Conservation (phyloP, 2,888 invertebrate species). For the Cryptosula pallasiana region DNA sequence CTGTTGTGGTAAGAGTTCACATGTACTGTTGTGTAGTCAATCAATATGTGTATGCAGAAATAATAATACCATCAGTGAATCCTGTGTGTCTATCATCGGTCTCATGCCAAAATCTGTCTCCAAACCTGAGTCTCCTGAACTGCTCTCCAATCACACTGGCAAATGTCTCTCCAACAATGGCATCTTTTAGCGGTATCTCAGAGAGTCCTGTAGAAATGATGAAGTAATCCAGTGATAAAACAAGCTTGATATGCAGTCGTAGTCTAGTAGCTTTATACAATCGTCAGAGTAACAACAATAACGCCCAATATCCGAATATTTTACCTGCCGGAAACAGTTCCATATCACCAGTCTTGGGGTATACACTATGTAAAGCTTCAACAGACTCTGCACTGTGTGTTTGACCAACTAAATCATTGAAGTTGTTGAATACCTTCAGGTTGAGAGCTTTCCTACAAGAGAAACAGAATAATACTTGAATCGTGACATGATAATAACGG, state of each 20-base stretch:
- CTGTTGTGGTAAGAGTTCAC: no score
- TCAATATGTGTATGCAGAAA: no score
- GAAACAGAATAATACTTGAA: no score
- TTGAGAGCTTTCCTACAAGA: not conserved
- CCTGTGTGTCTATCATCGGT: not conserved
- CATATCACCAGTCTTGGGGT: not conserved
- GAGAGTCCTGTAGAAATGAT: slow-evolving; percentile 11
- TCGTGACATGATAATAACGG: no score
- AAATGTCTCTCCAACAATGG: slow-evolving; percentile 6
- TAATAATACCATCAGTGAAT: slow-evolving; percentile 11
- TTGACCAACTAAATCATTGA: not conserved
- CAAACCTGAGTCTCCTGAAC: not conserved
- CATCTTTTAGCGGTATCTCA: not conserved
- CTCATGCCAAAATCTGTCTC: slow-evolving; percentile 23
- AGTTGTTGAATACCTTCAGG: not conserved
- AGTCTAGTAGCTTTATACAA: no score
- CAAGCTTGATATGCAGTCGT: no score
- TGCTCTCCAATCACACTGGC: slow-evolving; percentile 16
- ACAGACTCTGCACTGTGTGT: not conserved
- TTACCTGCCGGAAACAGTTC: slow-evolving; percentile 7
- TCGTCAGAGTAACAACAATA: no score
- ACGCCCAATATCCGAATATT: no score
- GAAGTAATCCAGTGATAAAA: no score
- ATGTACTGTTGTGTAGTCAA: no score
- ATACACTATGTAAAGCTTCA: not conserved